phyloP scores from a whole-genome alignment of 2,797 vertebrate species.

The Phalanger gymnotis region DNA sequence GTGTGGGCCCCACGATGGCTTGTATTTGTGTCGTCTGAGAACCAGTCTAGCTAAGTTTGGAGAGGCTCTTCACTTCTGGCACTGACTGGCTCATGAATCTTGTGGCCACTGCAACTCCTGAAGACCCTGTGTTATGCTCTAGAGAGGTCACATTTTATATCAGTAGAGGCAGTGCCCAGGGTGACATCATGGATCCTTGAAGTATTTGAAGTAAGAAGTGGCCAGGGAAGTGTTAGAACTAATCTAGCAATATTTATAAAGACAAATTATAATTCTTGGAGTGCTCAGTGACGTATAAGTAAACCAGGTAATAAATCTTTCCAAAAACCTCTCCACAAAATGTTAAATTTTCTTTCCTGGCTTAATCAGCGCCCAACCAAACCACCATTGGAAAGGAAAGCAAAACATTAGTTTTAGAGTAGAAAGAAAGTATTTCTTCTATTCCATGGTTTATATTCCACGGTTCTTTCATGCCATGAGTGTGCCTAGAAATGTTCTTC shows the following conservation, averaged over 20 bases:
- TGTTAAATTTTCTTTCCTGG: neutral
- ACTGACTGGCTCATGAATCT: neutral
- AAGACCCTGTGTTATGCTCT: neutral
- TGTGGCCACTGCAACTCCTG: neutral
- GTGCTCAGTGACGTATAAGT: neutral
- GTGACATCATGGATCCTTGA: neutral
- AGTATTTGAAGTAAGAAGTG: neutral
- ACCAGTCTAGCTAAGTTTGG: neutral
- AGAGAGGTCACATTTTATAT: neutral
- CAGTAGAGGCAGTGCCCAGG: neutral
- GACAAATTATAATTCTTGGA: neutral
- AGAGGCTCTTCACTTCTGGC: neutral
- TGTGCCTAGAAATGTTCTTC: neutral
- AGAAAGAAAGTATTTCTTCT: neutral
- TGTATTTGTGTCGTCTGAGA: neutral
- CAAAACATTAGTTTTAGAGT: neutral
- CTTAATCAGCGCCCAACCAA: neutral
- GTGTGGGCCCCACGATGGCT: neutral
- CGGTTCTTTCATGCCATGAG: neutral
- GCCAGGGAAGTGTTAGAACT: neutral
- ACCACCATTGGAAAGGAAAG: neutral
- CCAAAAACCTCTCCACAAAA: neutral
- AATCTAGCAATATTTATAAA: neutral
- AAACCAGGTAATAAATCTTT: neutral
- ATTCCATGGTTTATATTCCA: neutral